Evolutionary conservation across 2,797 vertebrate genomes (phyloP), one percentile per base, ranked within the genome.

Genomic region (Poecile montanus): DNA sequence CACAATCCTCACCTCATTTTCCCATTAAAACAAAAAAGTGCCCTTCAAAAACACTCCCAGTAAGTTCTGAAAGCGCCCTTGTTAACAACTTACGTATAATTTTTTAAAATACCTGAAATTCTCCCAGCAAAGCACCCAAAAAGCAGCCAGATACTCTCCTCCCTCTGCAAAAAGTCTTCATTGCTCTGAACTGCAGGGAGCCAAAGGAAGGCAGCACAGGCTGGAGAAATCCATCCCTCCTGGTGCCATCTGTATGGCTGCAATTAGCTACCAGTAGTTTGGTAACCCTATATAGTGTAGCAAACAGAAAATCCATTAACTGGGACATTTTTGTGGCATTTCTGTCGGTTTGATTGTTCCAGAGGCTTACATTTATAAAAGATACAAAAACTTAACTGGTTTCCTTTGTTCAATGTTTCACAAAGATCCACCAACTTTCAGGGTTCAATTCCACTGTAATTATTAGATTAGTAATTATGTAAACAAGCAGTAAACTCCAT

Each of bases 391-490:
- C 11, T 53, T 42, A 53, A 76, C 0, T 0, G 50, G 60, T 18
- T 82, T 45, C 74, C 63, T 90, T 86, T 71, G 51, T 71, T 57
- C 3, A 26, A 40, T 2, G 19, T 42, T 88, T 75, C 63, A 73
- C 50, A 74, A 32, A 87, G 89, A 85, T 42, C 45, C 32, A 50
- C 47, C 50, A 89, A 89, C 93, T 95, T 94, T 32, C 91, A 91
- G 92, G 60, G 85, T 78, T 94, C 85, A 65, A 79, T 88, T 83
- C 54, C 38, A 26, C 76, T 62, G 54, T 27, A 83, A 92, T 81
- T 85, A 80, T 68, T 74, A 75, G 38, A 84, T 73, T 86, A 86
- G 61, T 40, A 88, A 77, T 73, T 63, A 90, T n/a, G 66, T 84
- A 88, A 65, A 51, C 51, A 71, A 36, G 20, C 71, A 91, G 66